A percentile compares a stretch with the other conserved stretches of the same genome.
phyloP scores from a whole-genome alignment of 2,888 invertebrate species.

The Tuberolachnus salignus region DNA sequence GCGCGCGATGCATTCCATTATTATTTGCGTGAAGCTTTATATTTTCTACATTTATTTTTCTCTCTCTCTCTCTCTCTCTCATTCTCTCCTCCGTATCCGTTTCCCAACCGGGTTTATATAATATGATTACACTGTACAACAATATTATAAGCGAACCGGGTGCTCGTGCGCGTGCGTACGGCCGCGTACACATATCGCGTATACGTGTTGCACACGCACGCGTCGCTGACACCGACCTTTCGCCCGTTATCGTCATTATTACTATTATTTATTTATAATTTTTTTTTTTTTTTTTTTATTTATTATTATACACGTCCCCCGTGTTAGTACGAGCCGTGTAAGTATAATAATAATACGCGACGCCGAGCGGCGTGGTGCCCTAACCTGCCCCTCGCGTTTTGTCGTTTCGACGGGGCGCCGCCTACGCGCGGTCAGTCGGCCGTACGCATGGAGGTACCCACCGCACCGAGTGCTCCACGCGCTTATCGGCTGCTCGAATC shows the following conservation, averaged over 20 bases:
- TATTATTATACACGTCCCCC: too few relatives aligned
- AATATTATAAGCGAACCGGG: constrained; percentile 25
- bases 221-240: constrained; percentile 33
- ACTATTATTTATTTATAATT: too few relatives aligned
- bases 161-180: not conserved
- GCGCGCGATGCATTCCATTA: not conserved
- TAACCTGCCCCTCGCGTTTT: not conserved
- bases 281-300: too few relatives aligned
- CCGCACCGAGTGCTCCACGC: too few relatives aligned
- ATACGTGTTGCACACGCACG: not conserved
- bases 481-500: not conserved
- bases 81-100: not conserved
- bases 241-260: constrained; percentile 3
- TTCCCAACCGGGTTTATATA: constrained; percentile 8
- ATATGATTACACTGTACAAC: too few relatives aligned
- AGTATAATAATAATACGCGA: not conserved
- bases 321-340: too few relatives aligned
- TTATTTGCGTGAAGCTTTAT: not conserved
- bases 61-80: too few relatives aligned
- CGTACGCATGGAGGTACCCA: too few relatives aligned
- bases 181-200: not conserved
- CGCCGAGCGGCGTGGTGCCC: not conserved
- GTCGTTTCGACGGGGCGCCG: constrained; percentile 32
- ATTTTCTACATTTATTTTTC: too few relatives aligned
- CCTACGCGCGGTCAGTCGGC: too few relatives aligned